A percentile compares a stretch with the other conserved stretches of the same genome.
Conservation (phyloP, 1,140 invertebrate genomes). For the Pseudomyrmex cubaensis region DNA sequence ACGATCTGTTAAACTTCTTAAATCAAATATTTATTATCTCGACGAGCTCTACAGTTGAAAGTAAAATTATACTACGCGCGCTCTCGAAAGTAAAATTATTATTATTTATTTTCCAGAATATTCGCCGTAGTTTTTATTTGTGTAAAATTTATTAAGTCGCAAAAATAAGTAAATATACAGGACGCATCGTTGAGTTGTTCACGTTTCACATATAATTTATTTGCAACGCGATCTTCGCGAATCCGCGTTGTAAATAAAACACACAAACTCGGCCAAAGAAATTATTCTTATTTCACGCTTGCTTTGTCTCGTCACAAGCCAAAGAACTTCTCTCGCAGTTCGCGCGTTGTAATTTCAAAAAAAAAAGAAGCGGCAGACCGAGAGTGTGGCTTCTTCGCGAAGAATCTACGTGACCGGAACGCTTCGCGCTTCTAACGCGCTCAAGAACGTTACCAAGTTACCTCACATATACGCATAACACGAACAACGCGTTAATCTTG, state of each 20-base stretch:
- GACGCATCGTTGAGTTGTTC: too few species aligned
- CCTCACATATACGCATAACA: slow-evolving; percentile 65
- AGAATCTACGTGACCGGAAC: slow-evolving; percentile 70
- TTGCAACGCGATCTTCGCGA: slow-evolving; percentile 8
- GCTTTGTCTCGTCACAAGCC: slow-evolving; percentile 19
- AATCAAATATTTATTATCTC: too few species aligned
- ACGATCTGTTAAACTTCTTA: too few species aligned
- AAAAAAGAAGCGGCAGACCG: slow-evolving; percentile 46
- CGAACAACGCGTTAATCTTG: slow-evolving; percentile 68
- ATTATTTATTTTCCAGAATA: too few species aligned
- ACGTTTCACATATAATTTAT: not conserved
- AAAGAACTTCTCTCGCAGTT: slow-evolving; percentile 12
- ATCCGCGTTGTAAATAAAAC: not conserved
- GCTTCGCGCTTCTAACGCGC: slow-evolving; percentile 16
- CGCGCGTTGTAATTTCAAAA: slow-evolving; percentile 60
- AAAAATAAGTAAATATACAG: too few species aligned
- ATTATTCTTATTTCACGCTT: slow-evolving; percentile 18
- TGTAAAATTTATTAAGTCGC: too few species aligned
- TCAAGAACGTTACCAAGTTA: slow-evolving; percentile 30
- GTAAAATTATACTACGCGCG: too few species aligned
- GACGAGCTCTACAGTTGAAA: too few species aligned
- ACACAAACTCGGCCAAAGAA: not conserved
- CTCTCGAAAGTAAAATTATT: too few species aligned
- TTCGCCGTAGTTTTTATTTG: too few species aligned
- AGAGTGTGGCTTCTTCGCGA: slow-evolving; percentile 69